Percentiles rank a stretch among this genome's conserved stretches.
Conservation (phyloP, 2,113 vertebrate species). For the Rhagologus leucostigma region DNA sequence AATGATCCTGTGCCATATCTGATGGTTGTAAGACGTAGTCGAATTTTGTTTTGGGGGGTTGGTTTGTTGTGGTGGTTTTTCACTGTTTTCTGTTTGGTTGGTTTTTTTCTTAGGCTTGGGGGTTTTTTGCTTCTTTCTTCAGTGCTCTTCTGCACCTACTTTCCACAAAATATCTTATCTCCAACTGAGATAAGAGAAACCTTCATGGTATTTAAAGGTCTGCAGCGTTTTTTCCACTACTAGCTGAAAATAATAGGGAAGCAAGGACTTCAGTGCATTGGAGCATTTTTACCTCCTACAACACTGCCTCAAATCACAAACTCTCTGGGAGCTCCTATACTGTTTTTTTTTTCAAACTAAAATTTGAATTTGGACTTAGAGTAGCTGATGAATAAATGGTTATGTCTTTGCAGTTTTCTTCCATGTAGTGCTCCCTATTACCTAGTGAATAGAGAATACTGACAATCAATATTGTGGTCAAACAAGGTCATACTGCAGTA, state of each 20-base stretch:
- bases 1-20: background rate
- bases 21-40: background rate
- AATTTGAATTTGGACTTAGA: background rate
- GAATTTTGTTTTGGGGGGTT: background rate
- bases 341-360: background rate
- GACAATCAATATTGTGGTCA: background rate
- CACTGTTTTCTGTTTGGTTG: background rate
- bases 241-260: background rate
- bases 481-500: background rate
- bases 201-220: background rate
- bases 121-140: background rate
- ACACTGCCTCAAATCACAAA: background rate
- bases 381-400: background rate
- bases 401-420: background rate
- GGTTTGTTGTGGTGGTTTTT: background rate
- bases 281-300: background rate
- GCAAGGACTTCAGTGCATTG: background rate
- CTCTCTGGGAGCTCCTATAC: background rate
- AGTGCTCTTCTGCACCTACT: background rate
- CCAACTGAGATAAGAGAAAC: background rate
- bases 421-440: background rate
- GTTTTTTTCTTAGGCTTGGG: background rate
- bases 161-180: background rate
- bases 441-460: background rate
- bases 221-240: background rate